Evolutionary conservation across 2,113 vertebrate species (phyloP).

Genomic region (Sinocyclocheilus anshuiensis): DNA sequence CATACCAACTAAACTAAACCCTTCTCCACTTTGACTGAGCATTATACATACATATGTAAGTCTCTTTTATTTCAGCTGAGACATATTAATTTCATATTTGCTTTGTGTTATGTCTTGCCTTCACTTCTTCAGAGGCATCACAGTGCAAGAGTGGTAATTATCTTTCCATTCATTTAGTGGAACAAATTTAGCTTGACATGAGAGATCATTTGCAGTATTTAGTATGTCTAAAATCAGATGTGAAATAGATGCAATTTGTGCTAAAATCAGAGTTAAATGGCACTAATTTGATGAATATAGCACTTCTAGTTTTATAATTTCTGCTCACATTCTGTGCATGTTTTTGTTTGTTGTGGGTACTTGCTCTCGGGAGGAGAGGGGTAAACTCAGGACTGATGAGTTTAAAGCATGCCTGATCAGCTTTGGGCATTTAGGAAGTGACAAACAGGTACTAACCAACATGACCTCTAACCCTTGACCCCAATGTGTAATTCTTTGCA

Average conservation of each 20-base stretch:
- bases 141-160: constrained; percentile 31
- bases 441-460: constrained; percentile 63
- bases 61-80: neutral
- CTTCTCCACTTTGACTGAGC: neutral
- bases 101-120: neutral
- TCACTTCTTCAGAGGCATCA: constrained; percentile 26
- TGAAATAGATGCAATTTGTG: neutral
- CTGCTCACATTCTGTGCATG: neutral
- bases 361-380: constrained; percentile 64
- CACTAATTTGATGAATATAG: neutral
- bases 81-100: neutral
- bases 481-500: neutral
- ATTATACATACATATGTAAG: neutral
- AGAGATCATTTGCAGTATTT: neutral
- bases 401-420: constrained; percentile 76
- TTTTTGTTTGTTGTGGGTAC: constrained; percentile 22
- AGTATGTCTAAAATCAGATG: neutral
- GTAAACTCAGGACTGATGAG: constrained; percentile 66
- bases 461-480: neutral
- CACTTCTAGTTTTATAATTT: neutral
- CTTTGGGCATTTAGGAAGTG: constrained; percentile 72
- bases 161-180: neutral
- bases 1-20: neutral
- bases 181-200: too few relatives aligned
- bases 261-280: neutral